These are phyloP conservation scores for Lepidurus packardi DNA, from an alignment of 1,140 invertebrate genomes.

Conservation along the genomic window DNA sequence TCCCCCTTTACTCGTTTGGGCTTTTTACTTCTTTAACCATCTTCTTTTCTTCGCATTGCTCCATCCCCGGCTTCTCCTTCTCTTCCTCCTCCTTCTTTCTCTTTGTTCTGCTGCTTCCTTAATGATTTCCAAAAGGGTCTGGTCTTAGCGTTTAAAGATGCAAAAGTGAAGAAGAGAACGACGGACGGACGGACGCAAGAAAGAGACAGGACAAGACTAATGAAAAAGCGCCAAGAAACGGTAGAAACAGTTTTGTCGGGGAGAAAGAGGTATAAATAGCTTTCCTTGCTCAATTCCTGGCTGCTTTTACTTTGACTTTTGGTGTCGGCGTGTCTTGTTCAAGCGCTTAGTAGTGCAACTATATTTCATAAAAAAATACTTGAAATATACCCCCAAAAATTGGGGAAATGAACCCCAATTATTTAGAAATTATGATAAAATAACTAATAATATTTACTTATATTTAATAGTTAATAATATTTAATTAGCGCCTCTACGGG, in stretches of 20 bases:
- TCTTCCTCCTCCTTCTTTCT: background rate
- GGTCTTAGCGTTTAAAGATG: background rate
- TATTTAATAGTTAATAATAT: too few relatives aligned
- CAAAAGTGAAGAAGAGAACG: background rate
- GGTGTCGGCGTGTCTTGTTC: background rate
- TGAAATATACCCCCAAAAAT: too few relatives aligned
- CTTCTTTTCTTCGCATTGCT: too few relatives aligned
- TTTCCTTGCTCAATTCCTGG: background rate
- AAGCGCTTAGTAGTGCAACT: too few relatives aligned
- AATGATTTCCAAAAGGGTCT: background rate
- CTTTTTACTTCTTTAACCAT: too few relatives aligned
- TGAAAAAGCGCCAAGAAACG: background rate
- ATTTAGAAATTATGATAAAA: too few relatives aligned
- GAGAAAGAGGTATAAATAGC: background rate
- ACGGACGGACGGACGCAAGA: background rate
- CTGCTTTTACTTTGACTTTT: background rate
- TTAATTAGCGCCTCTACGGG: too few relatives aligned
- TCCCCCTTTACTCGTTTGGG: background rate
- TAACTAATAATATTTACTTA: too few relatives aligned
- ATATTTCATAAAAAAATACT: too few relatives aligned
- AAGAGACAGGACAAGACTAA: background rate
- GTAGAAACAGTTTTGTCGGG: background rate
- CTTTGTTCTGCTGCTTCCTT: background rate
- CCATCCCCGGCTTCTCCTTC: background rate
- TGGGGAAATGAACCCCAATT: too few relatives aligned